Evolutionary conservation across 2,113 vertebrate genomes (phyloP).

Genomic region (Anthoscopus minutus): DNA sequence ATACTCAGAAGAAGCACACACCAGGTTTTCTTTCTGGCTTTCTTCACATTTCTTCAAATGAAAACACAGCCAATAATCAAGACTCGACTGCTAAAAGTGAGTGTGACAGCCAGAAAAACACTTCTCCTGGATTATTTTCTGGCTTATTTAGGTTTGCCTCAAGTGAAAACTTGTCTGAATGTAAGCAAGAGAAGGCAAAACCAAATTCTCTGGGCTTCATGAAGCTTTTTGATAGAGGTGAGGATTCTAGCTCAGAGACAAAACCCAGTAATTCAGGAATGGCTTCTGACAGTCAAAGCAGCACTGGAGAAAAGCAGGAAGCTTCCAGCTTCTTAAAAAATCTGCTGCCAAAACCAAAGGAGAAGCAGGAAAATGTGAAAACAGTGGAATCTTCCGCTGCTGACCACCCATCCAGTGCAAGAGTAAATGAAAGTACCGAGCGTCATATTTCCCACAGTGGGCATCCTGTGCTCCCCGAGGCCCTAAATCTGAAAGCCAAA

Average conservation of each 20-base stretch:
- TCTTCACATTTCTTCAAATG: slow-evolving; percentile 65
- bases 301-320: slow-evolving; percentile 37
- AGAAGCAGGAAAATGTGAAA: slow-evolving; percentile 37
- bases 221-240: slow-evolving; percentile 54
- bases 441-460: background rate
- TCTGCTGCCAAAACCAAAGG: slow-evolving; percentile 46
- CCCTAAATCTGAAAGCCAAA: slow-evolving; percentile 4
- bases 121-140: slow-evolving; percentile 61
- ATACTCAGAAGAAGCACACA: background rate
- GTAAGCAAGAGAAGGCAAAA: slow-evolving; percentile 54
- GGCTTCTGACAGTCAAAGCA: slow-evolving; percentile 12
- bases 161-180: slow-evolving; percentile 56
- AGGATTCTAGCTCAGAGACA: background rate
- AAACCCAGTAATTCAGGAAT: background rate
- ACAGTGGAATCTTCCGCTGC: background rate
- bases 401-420: background rate
- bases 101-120: slow-evolving; percentile 31
- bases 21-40: slow-evolving; percentile 74
- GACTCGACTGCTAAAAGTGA: slow-evolving; percentile 36
- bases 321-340: slow-evolving; percentile 40
- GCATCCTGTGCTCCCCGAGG: background rate
- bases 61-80: slow-evolving; percentile 55
- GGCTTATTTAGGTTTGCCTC: slow-evolving; percentile 65
- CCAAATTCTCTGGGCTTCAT: slow-evolving; percentile 30
- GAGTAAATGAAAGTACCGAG: background rate